These are phyloP conservation scores for Tragulus kanchil DNA, from an alignment of 2,113 vertebrate genomes.

Conservation along the genomic window DNA sequence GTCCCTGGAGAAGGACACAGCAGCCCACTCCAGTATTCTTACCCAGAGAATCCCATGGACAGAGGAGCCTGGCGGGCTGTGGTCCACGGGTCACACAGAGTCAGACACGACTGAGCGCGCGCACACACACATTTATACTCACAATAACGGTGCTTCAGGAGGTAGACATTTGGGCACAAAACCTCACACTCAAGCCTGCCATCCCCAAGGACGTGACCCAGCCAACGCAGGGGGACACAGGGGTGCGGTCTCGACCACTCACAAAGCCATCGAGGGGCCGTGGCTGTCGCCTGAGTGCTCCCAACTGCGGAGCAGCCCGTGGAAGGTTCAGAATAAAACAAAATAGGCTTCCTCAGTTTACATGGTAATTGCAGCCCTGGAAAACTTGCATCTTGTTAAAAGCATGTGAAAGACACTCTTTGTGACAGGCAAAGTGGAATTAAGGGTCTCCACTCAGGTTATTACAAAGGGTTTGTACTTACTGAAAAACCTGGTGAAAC, in stretches of 20 bases:
- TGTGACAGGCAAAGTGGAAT: not conserved
- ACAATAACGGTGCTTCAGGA: fast-evolving
- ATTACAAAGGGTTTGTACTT: not conserved
- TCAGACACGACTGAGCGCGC: not conserved
- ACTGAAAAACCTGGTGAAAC: too few species aligned
- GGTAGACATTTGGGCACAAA: not conserved
- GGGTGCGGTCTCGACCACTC: fast-evolving
- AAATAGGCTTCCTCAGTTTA: not conserved
- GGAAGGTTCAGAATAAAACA: not conserved
- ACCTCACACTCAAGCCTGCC: not conserved
- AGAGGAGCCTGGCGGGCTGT: not conserved
- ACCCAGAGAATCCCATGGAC: not conserved
- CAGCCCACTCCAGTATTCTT: not conserved
- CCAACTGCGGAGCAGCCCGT: not conserved
- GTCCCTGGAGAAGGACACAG: not conserved
- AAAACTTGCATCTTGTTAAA: not conserved
- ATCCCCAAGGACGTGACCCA: fast-evolving
- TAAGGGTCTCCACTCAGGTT: not conserved
- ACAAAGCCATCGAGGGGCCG: fast-evolving
- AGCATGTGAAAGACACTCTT: not conserved
- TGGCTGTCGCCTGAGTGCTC: fast-evolving
- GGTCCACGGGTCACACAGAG: not conserved
- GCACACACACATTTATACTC: not conserved
- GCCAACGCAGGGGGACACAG: not conserved
- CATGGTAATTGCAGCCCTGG: not conserved